Evolutionary conservation across 2,888 invertebrate species (phyloP).

Genomic region (Idaea straminata): DNA sequence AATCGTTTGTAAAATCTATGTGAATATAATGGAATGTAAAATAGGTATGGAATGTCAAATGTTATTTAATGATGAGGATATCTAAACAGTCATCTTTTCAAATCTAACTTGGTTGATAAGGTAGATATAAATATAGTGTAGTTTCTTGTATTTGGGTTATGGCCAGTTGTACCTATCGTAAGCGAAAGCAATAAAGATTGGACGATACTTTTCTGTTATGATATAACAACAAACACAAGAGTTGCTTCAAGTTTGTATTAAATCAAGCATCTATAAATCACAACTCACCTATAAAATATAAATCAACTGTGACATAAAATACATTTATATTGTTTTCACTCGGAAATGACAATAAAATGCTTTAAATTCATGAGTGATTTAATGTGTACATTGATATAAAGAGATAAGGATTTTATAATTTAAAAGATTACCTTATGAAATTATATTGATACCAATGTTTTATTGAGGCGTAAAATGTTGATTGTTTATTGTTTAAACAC

Average conservation of each 20-base stretch:
- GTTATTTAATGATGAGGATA: too few relatives aligned
- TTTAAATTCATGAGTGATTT: conserved; percentile 76
- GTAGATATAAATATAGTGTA: not conserved
- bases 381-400: conserved; percentile 59
- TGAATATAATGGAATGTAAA: not conserved
- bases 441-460: conserved; percentile 54
- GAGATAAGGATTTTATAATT: conserved; percentile 49
- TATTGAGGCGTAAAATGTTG: conserved; percentile 48
- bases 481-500: conserved; percentile 36
- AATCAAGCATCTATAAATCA: conserved; percentile 70
- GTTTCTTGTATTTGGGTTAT: not conserved
- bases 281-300: conserved; percentile 75
- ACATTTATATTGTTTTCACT: conserved; percentile 79
- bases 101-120: not conserved
- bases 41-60: not conserved
- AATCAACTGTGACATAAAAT: conserved; percentile 74
- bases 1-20: too few relatives aligned
- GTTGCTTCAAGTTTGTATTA: conserved; percentile 62
- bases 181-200: conserved; percentile 3
- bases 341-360: conserved; percentile 73
- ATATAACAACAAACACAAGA: conserved; percentile 17
- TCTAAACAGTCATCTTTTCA: not conserved
- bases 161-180: not conserved
- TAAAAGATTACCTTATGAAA: conserved; percentile 41
- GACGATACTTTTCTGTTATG: not conserved